Evolutionary conservation across 1,140 invertebrate genomes (phyloP).

Genomic region (Cardiocondyla obscurior): DNA sequence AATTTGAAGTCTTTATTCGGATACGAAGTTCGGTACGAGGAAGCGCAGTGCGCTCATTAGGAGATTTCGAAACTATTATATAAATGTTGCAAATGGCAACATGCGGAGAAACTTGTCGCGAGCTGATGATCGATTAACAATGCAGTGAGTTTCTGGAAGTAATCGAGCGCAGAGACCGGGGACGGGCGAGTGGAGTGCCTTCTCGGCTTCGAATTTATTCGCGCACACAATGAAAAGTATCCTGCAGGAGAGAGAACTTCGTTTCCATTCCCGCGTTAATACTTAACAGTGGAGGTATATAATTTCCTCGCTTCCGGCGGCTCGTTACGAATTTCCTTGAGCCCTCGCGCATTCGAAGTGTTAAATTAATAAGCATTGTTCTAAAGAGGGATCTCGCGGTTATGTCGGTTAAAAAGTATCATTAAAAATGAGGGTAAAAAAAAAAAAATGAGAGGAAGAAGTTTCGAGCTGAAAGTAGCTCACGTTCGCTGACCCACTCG

Average conservation of each 20-base stretch:
- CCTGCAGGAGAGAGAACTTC: neutral
- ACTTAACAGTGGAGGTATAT: conserved; percentile 56
- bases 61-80: conserved; percentile 4
- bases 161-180: too few species aligned
- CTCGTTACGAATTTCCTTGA: conserved; percentile 55
- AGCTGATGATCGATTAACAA: conserved; percentile 39
- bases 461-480: neutral
- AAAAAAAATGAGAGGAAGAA: conserved; percentile 31
- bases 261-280: conserved; percentile 47
- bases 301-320: conserved; percentile 45
- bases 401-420: conserved; percentile 11
- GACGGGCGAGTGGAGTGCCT: neutral
- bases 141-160: conserved; percentile 43
- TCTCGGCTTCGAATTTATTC: conserved; percentile 39
- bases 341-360: conserved; percentile 5
- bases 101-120: neutral
- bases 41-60: neutral
- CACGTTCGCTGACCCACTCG: neutral
- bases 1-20: neutral
- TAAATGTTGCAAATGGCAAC: conserved; percentile 7
- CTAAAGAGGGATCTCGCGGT: conserved; percentile 20
- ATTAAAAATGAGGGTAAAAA: too few species aligned
- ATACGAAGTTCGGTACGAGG: neutral
- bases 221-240: conserved; percentile 49
- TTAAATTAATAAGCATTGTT: conserved; percentile 60